A percentile compares a stretch with the other conserved stretches of the same genome.
Evolutionary conservation across 2,113 vertebrate species (phyloP).

Genomic region (Philantomba maxwellii): DNA sequence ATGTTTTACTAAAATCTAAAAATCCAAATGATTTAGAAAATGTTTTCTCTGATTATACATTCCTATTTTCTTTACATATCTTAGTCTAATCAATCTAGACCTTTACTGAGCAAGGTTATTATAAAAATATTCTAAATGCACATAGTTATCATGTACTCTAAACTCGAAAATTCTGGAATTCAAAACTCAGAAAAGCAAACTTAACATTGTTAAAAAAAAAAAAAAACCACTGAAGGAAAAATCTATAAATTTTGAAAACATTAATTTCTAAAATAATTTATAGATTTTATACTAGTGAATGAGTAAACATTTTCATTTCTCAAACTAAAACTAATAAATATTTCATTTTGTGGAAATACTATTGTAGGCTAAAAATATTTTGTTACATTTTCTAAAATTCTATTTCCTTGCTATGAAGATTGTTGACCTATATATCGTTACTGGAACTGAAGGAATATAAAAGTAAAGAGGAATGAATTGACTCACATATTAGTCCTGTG

Average conservation of each 20-base stretch:
- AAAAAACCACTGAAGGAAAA: background rate
- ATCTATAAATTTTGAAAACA: background rate
- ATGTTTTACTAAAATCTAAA: background rate
- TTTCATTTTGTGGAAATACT: conserved; percentile 24
- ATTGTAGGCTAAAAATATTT: conserved; percentile 51
- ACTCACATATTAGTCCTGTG: conserved; percentile 16
- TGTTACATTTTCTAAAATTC: conserved; percentile 35
- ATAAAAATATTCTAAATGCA: background rate
- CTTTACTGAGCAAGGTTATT: background rate
- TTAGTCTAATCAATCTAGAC: background rate
- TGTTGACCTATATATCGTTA: background rate
- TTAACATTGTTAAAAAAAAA: background rate
- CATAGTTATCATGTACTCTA: background rate
- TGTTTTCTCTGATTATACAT: background rate
- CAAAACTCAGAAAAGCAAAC: conserved; percentile 10
- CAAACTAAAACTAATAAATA: conserved; percentile 47
- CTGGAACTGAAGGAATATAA: background rate
- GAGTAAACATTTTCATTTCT: conserved; percentile 57
- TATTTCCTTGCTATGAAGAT: conserved; percentile 46
- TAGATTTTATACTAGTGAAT: conserved; percentile 53
- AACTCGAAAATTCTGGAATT: background rate
- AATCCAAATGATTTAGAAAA: background rate
- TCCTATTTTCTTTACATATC: background rate
- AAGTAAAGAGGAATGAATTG: conserved; percentile 31
- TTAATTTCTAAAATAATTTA: conserved; percentile 49